These are phyloP conservation scores for Potamarius usumacintae DNA, from an alignment of 2,113 vertebrate genomes.

Conservation along the genomic window DNA sequence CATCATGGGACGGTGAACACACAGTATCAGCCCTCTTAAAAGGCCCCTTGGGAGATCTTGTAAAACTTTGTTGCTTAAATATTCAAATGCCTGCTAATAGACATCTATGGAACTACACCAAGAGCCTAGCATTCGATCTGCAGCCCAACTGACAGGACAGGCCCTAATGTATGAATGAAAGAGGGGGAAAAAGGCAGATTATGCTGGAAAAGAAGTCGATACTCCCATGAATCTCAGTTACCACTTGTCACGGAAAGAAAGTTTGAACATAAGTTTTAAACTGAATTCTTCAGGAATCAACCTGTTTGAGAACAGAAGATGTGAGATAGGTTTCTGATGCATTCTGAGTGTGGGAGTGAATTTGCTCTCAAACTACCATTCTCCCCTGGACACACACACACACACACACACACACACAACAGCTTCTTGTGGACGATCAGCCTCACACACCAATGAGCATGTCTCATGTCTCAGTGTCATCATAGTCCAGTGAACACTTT, in stretches of 20 bases:
- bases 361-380: neutral
- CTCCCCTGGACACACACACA: neutral
- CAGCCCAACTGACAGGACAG: conserved; percentile 37
- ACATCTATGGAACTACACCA: conserved; percentile 62
- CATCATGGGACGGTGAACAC: conserved; percentile 72
- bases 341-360: neutral
- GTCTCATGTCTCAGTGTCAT: conserved; percentile 77
- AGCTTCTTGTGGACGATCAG: conserved; percentile 9
- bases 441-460: conserved; percentile 27
- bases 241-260: neutral
- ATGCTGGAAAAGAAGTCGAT: neutral
- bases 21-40: conserved; percentile 69
- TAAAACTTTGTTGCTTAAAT: conserved; percentile 72
- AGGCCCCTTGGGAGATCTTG: conserved; percentile 71
- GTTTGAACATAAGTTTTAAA: neutral
- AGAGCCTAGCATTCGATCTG: conserved; percentile 42
- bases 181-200: neutral
- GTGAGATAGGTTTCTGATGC: neutral
- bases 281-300: neutral
- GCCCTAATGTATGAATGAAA: neutral
- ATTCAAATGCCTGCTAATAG: conserved; percentile 74
- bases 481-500: conserved; percentile 78
- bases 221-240: neutral
- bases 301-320: neutral
- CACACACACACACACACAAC: conserved; percentile 3